Percentiles rank a stretch among this genome's conserved stretches.
Evolutionary conservation across 2,113 vertebrate species (phyloP).

Genomic region (Cathartes aura): DNA sequence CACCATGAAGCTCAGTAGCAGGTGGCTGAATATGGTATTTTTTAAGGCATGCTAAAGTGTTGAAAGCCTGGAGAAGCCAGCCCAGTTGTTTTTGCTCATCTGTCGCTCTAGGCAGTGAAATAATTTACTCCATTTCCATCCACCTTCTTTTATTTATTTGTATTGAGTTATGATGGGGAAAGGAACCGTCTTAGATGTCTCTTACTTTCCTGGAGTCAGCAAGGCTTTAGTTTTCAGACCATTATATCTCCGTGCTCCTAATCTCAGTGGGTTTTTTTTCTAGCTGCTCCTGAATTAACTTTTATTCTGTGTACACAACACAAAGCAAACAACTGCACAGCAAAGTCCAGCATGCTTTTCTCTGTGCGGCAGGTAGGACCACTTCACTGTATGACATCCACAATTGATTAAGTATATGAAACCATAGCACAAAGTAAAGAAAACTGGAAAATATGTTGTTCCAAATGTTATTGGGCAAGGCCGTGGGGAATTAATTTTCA

Average conservation of each 20-base stretch:
- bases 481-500: not conserved
- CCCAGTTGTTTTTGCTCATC: not conserved
- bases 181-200: not conserved
- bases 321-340: conserved; percentile 49
- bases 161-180: not conserved
- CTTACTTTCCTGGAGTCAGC: not conserved
- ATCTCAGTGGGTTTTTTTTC: not conserved
- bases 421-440: conserved; percentile 41
- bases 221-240: not conserved
- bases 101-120: not conserved
- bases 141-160: conserved; percentile 2
- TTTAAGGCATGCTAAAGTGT: not conserved
- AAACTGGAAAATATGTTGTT: not conserved
- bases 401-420: not conserved
- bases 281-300: conserved; percentile 26
- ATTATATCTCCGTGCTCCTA: not conserved
- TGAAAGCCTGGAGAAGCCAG: not conserved
- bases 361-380: not conserved
- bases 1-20: not conserved
- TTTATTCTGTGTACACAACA: conserved; percentile 24
- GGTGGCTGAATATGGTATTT: not conserved
- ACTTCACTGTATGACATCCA: not conserved
- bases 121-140: conserved; percentile 41
- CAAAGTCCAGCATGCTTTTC: not conserved
- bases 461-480: conserved; percentile 20